Evolutionary conservation across 1,140 invertebrate species (phyloP), one percentile per base, ranked within the genome.

Genomic region (Laupala kohalensis): DNA sequence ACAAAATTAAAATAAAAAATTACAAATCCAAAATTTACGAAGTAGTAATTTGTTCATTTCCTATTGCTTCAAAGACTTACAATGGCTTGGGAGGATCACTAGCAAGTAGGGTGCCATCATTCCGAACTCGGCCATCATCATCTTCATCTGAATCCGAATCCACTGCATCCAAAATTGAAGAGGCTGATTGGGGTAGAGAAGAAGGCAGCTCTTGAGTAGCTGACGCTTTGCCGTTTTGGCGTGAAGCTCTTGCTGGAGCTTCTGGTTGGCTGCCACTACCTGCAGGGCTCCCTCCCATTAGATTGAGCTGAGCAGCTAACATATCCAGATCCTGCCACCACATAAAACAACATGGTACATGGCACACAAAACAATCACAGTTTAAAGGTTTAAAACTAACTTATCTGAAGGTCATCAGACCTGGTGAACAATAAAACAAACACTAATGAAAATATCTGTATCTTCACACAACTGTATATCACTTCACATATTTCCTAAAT

Each of bases 81-180:
- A 98, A 87, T 76, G 96, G 95, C 80, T 97, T 94, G 5, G 95
- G 94, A 25, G 95, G 95, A 83, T 98, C 96, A 77, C 94, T 97
- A 53, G 96, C 96, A 6, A 97, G 84, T 28, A 98, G 83, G 1
- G 96, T 98, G 69, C 96, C 96, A 82, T 98, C 95, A 77, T 95
- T 95, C 73, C 92, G 85, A 37, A 83, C 80, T 53, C 82, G 82
- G 26, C 83, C 85, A 69, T 84, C 83, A 70, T 84, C 83, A 73
- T 83, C 82, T 73, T 81, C 80, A 68, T 81, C 80, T 65, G 81
- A 81, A 72, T 82, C 81, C 6, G 80, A 79, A 69, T 80, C 79
- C 30, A 76, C 72, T 25, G 74, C 70, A 66, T 71, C 70, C 23
- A 72, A 30, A 23, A 72, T 64, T 26, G 66, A 67, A 29, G 71